phyloP scores from a whole-genome alignment of 2,113 vertebrate species.

The Ploceus nigricollis region DNA sequence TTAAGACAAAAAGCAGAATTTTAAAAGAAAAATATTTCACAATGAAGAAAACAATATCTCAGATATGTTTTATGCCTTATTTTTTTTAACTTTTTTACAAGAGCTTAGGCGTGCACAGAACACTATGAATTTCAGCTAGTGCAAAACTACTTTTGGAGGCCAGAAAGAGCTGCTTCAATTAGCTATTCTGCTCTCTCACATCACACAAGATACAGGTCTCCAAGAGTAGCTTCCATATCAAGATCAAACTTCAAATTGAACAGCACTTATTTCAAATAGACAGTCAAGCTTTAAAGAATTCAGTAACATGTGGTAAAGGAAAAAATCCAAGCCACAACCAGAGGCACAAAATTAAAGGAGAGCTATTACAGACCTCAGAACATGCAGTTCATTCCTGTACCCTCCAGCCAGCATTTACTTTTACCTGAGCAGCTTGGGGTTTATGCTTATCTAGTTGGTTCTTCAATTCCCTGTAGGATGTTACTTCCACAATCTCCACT shows the following conservation, averaged over 20 bases:
- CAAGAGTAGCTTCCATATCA: background rate
- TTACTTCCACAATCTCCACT: background rate
- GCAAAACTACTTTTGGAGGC: background rate
- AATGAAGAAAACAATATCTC: background rate
- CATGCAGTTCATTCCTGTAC: background rate
- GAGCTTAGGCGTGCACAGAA: background rate
- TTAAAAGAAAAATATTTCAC: background rate
- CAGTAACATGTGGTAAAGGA: accelerated
- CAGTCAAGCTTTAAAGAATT: background rate
- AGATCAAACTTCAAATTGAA: background rate
- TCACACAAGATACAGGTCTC: background rate
- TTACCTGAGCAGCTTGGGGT: background rate
- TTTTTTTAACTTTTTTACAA: background rate
- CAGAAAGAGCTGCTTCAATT: background rate
- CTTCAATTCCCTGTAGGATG: background rate
- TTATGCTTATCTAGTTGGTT: background rate
- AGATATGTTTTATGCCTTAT: background rate
- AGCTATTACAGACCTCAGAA: background rate
- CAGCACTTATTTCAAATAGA: background rate
- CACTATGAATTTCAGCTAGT: background rate
- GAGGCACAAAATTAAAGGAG: background rate
- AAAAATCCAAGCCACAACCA: background rate
- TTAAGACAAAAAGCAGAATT: background rate
- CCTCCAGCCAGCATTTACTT: background rate
- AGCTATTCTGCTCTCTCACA: background rate